Conservation (phyloP, 2,113 vertebrate genomes). For the Glaucomys volans region DNA sequence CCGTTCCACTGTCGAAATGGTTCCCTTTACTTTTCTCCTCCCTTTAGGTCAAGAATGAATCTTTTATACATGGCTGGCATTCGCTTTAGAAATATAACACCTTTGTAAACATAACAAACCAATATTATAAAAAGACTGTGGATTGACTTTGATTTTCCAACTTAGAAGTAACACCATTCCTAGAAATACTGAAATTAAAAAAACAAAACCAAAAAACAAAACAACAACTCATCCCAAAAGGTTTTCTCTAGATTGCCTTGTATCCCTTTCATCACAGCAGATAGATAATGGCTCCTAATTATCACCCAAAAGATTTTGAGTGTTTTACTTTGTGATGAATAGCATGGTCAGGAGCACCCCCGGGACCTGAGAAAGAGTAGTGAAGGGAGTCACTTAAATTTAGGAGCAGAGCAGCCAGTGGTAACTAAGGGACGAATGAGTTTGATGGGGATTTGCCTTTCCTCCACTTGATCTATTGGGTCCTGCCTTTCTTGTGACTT, state of each 20-base stretch:
- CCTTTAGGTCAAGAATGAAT: slow-evolving; percentile 35
- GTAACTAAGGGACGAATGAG: not conserved
- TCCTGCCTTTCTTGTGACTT: not conserved
- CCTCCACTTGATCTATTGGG: not conserved
- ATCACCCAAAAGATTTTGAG: slow-evolving; percentile 45
- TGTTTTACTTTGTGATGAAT: slow-evolving; percentile 9
- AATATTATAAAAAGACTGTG: slow-evolving; percentile 45
- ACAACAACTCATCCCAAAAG: too few species aligned
- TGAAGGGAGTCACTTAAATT: not conserved
- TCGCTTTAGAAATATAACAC: slow-evolving; percentile 64
- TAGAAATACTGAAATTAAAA: not conserved
- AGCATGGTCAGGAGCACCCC: not conserved
- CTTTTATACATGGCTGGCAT: slow-evolving; percentile 2
- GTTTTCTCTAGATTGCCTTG: slow-evolving; percentile 35
- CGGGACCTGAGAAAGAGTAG: not conserved
- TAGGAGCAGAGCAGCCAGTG: not conserved
- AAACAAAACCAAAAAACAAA: too few species aligned
- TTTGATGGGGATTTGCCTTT: not conserved
- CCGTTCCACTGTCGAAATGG: not conserved
- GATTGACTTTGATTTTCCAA: slow-evolving; percentile 54
- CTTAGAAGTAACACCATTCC: slow-evolving; percentile 5
- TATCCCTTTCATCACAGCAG: slow-evolving; percentile 44
- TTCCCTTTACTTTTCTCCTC: slow-evolving; percentile 22
- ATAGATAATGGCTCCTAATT: slow-evolving; percentile 18
- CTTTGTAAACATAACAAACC: slow-evolving; percentile 43